Base-by-base conservation (phyloP, 2,888 invertebrate genomes). In the Pachydiplax longipennis region DNA sequence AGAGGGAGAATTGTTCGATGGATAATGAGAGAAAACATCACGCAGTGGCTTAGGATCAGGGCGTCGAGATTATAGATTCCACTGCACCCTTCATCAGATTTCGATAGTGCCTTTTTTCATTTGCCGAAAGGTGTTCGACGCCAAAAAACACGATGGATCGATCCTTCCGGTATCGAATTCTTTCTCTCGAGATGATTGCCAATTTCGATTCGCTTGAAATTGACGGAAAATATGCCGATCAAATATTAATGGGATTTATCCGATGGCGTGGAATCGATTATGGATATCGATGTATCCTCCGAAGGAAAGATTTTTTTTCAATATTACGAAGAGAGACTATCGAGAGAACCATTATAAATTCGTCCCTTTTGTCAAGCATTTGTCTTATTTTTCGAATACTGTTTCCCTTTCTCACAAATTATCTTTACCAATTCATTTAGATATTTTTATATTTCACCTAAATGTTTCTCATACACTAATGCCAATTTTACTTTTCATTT, bases 51-150 rank as follows among this genome's bases (percentile, higher is more conserved):
- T 87, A 35, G 87, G 87, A 87, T 61, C 61, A 35, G 87, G 58
- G 37, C 37, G 87, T 61, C 61, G 87, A 35, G 58, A 61, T 87
- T 87, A 87, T 87, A 31, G 87, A 87, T 61, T 87, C 37, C 87
- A 53, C 31, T 35, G 58, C 61, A 58, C 61, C 58, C 37, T n/a
- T 35, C 61, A 40, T 48, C 61, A 65, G 22, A 35, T 65, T 61
- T 61, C 87, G 87, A 87, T 87, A 37, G 31, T 37, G 65, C 61
- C 35, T 87, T 65, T 58, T 87, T 53, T 53, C 53, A 53, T 37
- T 58, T 48, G 82, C 1, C 73, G 73, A 31, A 73, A 73, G 31
- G 73, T 25, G 73, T 73, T 73, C 73, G 73, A 25, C 73, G 31
- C 31, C 15, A 37, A 37, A 61, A 87, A 18, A 4, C n/a, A n/a